phyloP scores from a whole-genome alignment of 2,888 invertebrate species.

The Tetragonisca angustula region DNA sequence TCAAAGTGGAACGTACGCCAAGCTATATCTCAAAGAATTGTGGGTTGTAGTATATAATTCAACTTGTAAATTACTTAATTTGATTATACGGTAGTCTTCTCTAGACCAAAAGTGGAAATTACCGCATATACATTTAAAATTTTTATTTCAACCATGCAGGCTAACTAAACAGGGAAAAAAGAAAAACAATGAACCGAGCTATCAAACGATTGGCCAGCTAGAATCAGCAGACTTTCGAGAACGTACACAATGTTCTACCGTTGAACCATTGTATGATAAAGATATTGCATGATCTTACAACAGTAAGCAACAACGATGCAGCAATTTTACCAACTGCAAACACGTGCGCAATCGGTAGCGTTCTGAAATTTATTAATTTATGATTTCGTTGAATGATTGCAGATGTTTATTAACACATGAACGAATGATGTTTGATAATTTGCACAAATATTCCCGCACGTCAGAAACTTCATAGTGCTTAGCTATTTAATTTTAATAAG shows the following conservation, averaged over 20 bases:
- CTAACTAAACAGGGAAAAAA: not conserved
- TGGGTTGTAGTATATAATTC: not conserved
- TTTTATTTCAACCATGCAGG: not conserved
- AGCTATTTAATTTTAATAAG: not conserved
- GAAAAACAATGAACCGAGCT: not conserved
- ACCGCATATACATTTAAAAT: not conserved
- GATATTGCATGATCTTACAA: not conserved
- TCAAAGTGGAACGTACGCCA: constrained; percentile 15
- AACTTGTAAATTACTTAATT: not conserved
- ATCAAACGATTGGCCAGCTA: constrained; percentile 6
- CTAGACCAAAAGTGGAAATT: not conserved
- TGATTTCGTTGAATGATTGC: constrained; percentile 31
- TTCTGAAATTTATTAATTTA: constrained; percentile 35
- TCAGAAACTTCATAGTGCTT: too few species aligned
- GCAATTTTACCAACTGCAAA: constrained; percentile 24
- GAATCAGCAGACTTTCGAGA: constrained; percentile 23
- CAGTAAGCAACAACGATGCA: not conserved
- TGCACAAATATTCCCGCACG: not conserved
- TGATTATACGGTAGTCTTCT: too few species aligned
- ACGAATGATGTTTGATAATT: not conserved
- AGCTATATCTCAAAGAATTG: not conserved
- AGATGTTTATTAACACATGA: not conserved
- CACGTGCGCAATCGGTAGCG: not conserved
- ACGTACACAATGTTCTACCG: not conserved
- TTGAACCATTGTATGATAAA: not conserved